Conservation (phyloP, 1,140 invertebrate species). For the Pentalonia nigronervosa region DNA sequence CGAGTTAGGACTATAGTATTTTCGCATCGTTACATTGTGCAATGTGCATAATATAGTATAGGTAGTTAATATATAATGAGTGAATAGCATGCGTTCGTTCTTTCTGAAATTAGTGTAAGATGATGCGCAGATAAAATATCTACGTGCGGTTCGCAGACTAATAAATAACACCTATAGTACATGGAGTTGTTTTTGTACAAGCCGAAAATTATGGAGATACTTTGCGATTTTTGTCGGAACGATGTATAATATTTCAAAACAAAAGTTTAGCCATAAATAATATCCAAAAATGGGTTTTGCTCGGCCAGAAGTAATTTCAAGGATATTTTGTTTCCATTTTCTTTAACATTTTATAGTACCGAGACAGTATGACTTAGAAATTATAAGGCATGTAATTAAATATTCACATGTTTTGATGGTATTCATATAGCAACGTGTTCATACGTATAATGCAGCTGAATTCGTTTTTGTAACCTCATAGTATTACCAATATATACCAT, state of each 20-base stretch:
- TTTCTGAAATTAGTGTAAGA: background rate
- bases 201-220: background rate
- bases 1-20: background rate
- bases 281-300: background rate
- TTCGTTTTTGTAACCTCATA: background rate
- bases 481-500: background rate
- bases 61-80: background rate
- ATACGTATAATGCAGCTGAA: background rate
- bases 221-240: background rate
- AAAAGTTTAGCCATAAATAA: constrained; percentile 3
- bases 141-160: background rate
- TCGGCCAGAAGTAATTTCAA: background rate
- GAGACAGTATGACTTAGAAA: background rate
- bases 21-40: background rate
- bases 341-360: background rate
- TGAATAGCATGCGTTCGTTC: background rate
- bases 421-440: too few species aligned
- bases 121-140: constrained; percentile 32
- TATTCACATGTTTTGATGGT: background rate
- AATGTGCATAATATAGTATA: background rate
- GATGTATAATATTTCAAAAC: constrained; percentile 10
- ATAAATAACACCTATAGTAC: constrained; percentile 27
- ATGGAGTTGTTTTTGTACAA: background rate
- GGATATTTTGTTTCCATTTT: constrained; percentile 17
- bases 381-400: background rate